Conservation (phyloP, 2,797 vertebrate genomes). For the Nyctibius grandis region DNA sequence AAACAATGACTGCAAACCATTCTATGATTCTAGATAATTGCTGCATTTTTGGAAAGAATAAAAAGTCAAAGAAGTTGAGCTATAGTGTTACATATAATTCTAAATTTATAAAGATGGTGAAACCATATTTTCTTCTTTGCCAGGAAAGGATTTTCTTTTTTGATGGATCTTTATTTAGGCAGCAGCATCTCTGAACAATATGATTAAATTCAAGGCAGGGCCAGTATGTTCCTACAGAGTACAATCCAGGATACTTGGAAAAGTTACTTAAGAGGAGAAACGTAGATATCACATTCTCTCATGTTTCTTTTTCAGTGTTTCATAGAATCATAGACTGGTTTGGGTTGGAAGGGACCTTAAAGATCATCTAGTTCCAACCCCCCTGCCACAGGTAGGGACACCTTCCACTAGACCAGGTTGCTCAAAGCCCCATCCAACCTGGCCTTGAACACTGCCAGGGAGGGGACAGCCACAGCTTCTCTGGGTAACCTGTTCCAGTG, state of each 20-base stretch:
- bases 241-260: background rate
- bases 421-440: too few species aligned
- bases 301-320: background rate
- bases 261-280: background rate
- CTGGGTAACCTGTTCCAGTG: too few species aligned
- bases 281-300: background rate
- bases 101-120: background rate
- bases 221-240: background rate
- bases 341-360: too few species aligned
- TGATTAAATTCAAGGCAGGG: background rate
- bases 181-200: background rate
- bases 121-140: background rate
- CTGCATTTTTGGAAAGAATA: background rate
- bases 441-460: too few species aligned
- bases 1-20: background rate
- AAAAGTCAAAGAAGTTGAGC: background rate
- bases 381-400: too few species aligned
- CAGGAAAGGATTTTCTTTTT: background rate
- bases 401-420: too few species aligned
- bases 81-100: background rate
- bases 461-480: too few species aligned
- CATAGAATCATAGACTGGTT: too few species aligned
- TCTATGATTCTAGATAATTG: too few species aligned
- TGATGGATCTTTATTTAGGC: background rate
- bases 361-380: too few species aligned